Base-by-base conservation (phyloP, 2,113 vertebrate genomes). In the Phyllopteryx taeniolatus region DNA sequence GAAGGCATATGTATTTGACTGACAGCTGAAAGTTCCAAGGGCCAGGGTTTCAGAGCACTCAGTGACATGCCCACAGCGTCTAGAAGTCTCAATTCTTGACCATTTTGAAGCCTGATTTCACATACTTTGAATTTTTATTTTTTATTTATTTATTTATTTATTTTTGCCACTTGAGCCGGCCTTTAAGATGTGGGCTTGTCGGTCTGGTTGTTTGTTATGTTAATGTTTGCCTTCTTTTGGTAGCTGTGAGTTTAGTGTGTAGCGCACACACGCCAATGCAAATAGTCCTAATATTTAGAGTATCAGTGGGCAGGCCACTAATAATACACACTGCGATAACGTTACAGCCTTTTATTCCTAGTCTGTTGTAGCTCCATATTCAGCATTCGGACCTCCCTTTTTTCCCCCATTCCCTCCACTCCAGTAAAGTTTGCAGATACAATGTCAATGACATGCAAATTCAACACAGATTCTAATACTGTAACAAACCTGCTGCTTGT, bases 161-260 rank as follows among this genome's bases (percentile, higher is more conserved):
- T 39, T 39, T 39, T 2, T 3, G 35, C 35, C 35, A 2, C 35
- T 39, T 39, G 35, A 39, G 35, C 35, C 5, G 35, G 35, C 5
- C 5, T 39, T 39, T 39, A 39, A 5, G 35, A 61, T 67, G 63
- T 62, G 47, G 66, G 59, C 35, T 10, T 74, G 64, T 49, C 69
- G 13, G 57, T 35, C 73, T 70, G 62, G 51, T 73, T 82, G 39
- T 80, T 76, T 79, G 35, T 39, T 5, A 62, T 77, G 67, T 59
- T 11, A 4, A 15, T 72, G 77, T 72, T 39, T 76, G 66, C 87
- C 85, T 77, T 46, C 53, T 54, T 54, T 62, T 57, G 43, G 51
- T 11, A 14, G 31, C 65, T 59, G 46, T 20, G 70, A 15, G 57
- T 33, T 61, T 17, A 61, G 59, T 8, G 31, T 35, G 65, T 78